Conservation (phyloP, 2,797 vertebrate species). For the Sarcophilus harrisii region DNA sequence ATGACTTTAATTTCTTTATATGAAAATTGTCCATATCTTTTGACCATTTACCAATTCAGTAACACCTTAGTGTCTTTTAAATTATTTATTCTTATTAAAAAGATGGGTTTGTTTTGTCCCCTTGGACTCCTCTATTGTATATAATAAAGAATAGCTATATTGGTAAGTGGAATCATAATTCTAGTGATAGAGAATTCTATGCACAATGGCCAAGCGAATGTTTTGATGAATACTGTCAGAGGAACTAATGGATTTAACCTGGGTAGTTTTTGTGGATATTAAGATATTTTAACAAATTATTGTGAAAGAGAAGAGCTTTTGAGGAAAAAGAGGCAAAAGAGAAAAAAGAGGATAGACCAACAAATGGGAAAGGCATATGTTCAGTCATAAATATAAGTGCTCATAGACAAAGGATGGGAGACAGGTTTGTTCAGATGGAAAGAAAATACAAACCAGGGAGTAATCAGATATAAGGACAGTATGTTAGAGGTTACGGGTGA, state of each 20-base stretch:
- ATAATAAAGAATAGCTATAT: background rate
- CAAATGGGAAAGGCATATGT: background rate
- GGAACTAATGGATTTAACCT: background rate
- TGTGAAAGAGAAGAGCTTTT: background rate
- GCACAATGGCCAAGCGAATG: background rate
- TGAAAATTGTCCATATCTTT: too few species aligned
- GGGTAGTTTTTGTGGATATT: background rate
- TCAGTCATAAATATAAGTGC: background rate
- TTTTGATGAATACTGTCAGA: background rate
- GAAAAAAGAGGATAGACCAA: background rate
- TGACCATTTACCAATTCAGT: too few species aligned
- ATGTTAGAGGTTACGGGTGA: background rate
- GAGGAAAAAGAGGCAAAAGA: background rate
- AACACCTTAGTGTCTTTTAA: background rate
- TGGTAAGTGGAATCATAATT: background rate
- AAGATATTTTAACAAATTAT: background rate
- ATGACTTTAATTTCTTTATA: too few species aligned
- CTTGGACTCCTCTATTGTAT: background rate
- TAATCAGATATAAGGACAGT: background rate
- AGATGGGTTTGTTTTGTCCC: background rate
- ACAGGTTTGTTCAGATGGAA: background rate
- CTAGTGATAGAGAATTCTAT: accelerated
- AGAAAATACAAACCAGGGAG: background rate
- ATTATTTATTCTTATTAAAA: background rate
- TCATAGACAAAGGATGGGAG: background rate